Percentiles rank a stretch among this genome's conserved stretches.
Evolutionary conservation across 1,140 invertebrate species (phyloP).

Genomic region (Bradysia coprophila): DNA sequence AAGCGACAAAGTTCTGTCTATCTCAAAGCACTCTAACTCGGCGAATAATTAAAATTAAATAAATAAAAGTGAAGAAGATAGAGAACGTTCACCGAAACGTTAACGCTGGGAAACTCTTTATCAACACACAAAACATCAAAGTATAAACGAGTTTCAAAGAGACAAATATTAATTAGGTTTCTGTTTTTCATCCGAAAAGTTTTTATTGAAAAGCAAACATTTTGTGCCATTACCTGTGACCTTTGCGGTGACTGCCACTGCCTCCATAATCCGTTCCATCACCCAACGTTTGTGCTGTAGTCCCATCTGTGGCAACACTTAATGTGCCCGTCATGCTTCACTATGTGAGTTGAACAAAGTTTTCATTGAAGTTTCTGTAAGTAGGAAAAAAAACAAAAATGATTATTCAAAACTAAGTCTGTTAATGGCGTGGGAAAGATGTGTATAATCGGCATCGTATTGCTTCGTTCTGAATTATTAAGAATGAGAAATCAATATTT

Average conservation of each 20-base stretch:
- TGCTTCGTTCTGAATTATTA: too few relatives aligned
- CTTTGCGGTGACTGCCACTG: not conserved
- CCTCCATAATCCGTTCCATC: not conserved
- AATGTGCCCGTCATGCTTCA: not conserved
- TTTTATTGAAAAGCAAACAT: not conserved
- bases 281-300: not conserved
- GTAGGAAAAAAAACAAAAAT: too few relatives aligned
- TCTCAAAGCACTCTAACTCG: too few relatives aligned
- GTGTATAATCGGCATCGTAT: too few relatives aligned
- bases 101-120: not conserved
- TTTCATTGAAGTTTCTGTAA: too few relatives aligned
- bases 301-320: not conserved
- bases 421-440: too few relatives aligned
- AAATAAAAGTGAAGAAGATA: too few relatives aligned
- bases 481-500: too few relatives aligned
- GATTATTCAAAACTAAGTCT: too few relatives aligned
- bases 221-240: not conserved
- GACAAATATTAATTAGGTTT: not conserved
- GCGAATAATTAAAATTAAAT: too few relatives aligned
- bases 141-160: not conserved
- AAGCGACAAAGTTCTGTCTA: too few relatives aligned
- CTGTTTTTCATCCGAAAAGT: too few relatives aligned
- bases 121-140: not conserved
- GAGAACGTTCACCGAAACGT: not conserved
- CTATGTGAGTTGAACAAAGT: not conserved